Conservation (phyloP, 1,140 invertebrate genomes). For the Catajapyx aquilonaris region DNA sequence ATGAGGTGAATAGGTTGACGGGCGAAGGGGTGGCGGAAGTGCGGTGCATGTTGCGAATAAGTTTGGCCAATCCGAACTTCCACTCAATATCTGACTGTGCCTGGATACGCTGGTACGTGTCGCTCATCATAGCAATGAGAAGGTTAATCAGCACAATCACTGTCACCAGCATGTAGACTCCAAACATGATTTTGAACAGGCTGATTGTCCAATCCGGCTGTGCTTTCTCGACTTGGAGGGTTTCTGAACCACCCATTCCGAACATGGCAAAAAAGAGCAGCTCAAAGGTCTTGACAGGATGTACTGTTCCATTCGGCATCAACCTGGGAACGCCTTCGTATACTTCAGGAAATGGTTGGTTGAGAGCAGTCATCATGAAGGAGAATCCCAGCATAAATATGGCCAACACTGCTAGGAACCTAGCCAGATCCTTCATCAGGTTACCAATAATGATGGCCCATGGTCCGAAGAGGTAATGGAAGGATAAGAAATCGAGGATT, state of each 20-base stretch:
- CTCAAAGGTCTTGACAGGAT: constrained; percentile 78
- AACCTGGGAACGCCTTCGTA: constrained; percentile 7
- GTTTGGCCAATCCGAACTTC: constrained; percentile 97
- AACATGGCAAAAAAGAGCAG: constrained; percentile 95
- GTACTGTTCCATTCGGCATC: constrained; percentile 10
- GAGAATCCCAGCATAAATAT: constrained; percentile 98
- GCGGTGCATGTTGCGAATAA: constrained; percentile 96
- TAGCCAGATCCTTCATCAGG: constrained; percentile 71
- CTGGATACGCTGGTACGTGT: constrained; percentile 96
- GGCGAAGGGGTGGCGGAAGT: constrained; percentile 93
- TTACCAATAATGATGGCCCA: constrained; percentile 88
- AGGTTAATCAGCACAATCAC: constrained; percentile 95
- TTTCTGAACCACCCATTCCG: constrained; percentile 70
- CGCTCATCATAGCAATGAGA: constrained; percentile 99
- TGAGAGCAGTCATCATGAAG: constrained; percentile 86
- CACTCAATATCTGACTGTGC: constrained; percentile 99
- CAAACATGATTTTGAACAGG: constrained; percentile 47
- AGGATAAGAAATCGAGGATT: constrained; percentile 88
- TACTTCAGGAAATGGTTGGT: constrained; percentile 52
- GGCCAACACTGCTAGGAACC: constrained; percentile 87
- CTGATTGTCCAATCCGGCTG: constrained; percentile 15
- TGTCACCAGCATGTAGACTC: constrained; percentile 91
- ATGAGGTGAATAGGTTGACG: constrained; percentile 84
- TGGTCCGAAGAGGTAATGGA: constrained; percentile 96
- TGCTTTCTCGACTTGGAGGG: constrained; percentile 27